A percentile compares a stretch with the other conserved stretches of the same genome.
phyloP scores from a whole-genome alignment of 2,797 vertebrate species.

The Sciurus vulgaris region DNA sequence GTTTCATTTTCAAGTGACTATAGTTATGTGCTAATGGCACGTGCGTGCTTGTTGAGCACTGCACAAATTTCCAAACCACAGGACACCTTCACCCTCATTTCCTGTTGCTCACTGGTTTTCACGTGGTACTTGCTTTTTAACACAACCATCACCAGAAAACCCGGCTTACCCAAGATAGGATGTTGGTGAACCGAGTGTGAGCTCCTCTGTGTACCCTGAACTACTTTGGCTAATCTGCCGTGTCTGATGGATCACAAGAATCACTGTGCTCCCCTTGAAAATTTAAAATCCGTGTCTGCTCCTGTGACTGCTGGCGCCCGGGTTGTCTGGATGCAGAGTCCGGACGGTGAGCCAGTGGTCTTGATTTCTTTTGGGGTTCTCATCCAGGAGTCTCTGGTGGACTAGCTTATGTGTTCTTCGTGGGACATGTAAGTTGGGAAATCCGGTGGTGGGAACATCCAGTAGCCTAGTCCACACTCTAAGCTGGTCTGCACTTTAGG shows the following conservation, averaged over 20 bases:
- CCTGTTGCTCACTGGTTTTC: neutral
- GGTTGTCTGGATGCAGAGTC: neutral
- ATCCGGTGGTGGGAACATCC: neutral
- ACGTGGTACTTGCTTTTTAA: neutral
- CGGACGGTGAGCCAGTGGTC: neutral
- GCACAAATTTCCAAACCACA: neutral
- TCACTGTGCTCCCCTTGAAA: neutral
- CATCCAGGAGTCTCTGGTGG: neutral
- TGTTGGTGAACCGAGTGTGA: neutral
- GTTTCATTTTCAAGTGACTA: constrained; percentile 31
- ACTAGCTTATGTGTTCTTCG: neutral
- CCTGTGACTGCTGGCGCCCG: too few species aligned
- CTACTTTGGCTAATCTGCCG: neutral
- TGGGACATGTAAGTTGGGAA: neutral
- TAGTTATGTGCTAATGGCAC: neutral
- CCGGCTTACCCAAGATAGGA: neutral
- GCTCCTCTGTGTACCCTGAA: neutral
- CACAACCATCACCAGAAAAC: neutral
- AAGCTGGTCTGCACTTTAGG: neutral
- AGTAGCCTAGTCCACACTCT: too few species aligned
- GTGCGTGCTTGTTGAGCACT: neutral
- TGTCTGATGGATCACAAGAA: neutral
- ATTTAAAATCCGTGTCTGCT: neutral
- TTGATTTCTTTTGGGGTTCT: neutral
- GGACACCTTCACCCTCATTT: neutral